Base-by-base conservation (phyloP, 2,888 invertebrate genomes). In the Synergus laeviventris region DNA sequence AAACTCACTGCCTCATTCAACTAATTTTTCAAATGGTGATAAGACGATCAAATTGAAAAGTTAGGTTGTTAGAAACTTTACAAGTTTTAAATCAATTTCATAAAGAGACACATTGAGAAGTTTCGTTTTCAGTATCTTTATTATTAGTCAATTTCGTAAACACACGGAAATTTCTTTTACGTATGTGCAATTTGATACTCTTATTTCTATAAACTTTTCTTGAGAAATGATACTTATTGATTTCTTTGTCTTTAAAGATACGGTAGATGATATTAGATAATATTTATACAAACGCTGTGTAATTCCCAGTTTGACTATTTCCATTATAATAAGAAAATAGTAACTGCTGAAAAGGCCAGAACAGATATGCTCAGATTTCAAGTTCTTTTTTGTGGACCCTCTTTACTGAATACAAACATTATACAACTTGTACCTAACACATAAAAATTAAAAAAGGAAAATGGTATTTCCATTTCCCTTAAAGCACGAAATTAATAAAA, bases 1-100 rank as follows among this genome's bases (percentile, higher is more conserved):
- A 49, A 70, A 49, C 45, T 70, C 70, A 70, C 70, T 70, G 70
- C 70, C 70, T 49, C 24, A 31, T 49, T 70, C 49, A 70, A 66
- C 16, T 36, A 8, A 62, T 31, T 36, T 61, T 18, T 62, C 11
- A n/a, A 3, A n/a, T n/a, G 2, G 9, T 56, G 56, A 24, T 56
- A 56, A 56, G 21, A 56, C 21, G 56, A 56, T 24, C 56, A 56
- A 56, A 56, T 56, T 56, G 21, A 11, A 42, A 5, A 21, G 3
- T 21, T 21, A 21, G 21, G 18, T 56, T 18, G 56, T 21, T 56
- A 18, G n/a, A 56, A 56, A 56, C 21, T 21, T 56, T 8, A 21
- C 21, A 56, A 8, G 56, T 21, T 56, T 21, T 56, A 56, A 21
- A 12, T 56, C 56, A 56, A 11, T 21, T 56, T 56, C 21, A 21